Conservation (phyloP, 2,797 vertebrate genomes). For the Iguana delicatissima region DNA sequence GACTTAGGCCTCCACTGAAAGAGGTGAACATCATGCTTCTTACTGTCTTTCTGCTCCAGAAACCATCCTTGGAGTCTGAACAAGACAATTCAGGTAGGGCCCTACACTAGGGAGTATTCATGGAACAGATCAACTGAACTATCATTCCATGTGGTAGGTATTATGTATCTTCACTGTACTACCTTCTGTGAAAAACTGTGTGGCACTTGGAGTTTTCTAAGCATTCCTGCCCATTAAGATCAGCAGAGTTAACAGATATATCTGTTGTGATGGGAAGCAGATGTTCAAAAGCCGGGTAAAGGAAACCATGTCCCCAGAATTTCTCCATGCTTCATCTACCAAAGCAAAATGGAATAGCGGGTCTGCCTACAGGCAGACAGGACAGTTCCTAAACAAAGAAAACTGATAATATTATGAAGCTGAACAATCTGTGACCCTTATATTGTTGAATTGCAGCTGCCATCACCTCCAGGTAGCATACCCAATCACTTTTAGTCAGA, state of each 20-base stretch:
- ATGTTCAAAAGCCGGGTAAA: not conserved
- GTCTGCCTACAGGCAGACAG: not conserved
- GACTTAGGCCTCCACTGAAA: slow-evolving; percentile 1
- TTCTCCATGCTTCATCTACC: not conserved
- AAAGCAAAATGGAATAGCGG: not conserved
- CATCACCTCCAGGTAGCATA: not conserved
- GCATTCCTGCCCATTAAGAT: not conserved
- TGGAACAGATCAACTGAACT: not conserved
- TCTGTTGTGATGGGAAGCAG: slow-evolving; percentile 1
- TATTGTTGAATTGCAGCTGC: not conserved
- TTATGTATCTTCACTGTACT: not conserved
- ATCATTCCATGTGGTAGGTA: not conserved
- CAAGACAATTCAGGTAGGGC: not conserved
- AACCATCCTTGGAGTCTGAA: slow-evolving; percentile 4
- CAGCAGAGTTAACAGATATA: not conserved
- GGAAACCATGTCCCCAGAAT: not conserved
- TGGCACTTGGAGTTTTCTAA: not conserved
- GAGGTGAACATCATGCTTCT: not conserved
- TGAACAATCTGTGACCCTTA: not conserved
- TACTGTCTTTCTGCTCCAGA: not conserved
- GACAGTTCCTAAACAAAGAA: not conserved
- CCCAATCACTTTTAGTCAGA: not conserved
- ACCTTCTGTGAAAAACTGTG: not conserved
- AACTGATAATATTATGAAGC: not conserved
- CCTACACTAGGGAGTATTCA: not conserved